These are phyloP conservation scores for Lanistes nyassanus DNA, from an alignment of 1,140 invertebrate genomes.

Conservation along the genomic window DNA sequence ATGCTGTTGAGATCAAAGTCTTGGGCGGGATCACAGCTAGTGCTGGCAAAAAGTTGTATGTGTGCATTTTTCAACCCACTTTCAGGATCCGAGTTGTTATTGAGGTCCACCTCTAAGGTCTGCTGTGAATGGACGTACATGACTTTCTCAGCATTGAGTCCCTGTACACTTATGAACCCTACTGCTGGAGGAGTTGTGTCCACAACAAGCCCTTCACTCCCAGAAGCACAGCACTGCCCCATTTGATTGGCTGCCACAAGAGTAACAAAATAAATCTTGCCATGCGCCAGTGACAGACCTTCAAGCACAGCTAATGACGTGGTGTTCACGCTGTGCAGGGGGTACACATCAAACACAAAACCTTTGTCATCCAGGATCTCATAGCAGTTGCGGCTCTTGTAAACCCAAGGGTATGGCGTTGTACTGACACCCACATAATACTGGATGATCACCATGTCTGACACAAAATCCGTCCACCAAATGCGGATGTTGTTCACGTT, in stretches of 20 bases:
- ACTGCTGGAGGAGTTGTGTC: conserved; percentile 6
- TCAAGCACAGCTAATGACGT: conserved; percentile 10
- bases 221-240: conserved; percentile 4
- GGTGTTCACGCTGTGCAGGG: not conserved
- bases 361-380: not conserved
- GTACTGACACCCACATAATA: conserved; percentile 30
- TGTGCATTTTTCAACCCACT: conserved; percentile 27
- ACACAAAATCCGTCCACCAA: conserved; percentile 36
- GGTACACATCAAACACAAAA: not conserved
- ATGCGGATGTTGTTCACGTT: conserved; percentile 24
- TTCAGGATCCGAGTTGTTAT: conserved; percentile 28
- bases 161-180: not conserved
- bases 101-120: conserved; percentile 1
- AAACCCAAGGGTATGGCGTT: not conserved
- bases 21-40: not conserved
- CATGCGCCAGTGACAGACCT: not conserved
- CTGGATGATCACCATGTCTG: conserved; percentile 39
- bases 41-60: conserved; percentile 11
- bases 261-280: conserved; percentile 15
- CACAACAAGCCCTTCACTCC: conserved; percentile 12
- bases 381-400: conserved; percentile 4
- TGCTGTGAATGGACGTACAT: conserved; percentile 9
- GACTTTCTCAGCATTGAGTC: not conserved
- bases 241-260: conserved; percentile 16
- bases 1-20: not conserved